These are phyloP conservation scores for Stictocephala bisonia DNA, from an alignment of 2,888 invertebrate genomes.

Conservation along the genomic window DNA sequence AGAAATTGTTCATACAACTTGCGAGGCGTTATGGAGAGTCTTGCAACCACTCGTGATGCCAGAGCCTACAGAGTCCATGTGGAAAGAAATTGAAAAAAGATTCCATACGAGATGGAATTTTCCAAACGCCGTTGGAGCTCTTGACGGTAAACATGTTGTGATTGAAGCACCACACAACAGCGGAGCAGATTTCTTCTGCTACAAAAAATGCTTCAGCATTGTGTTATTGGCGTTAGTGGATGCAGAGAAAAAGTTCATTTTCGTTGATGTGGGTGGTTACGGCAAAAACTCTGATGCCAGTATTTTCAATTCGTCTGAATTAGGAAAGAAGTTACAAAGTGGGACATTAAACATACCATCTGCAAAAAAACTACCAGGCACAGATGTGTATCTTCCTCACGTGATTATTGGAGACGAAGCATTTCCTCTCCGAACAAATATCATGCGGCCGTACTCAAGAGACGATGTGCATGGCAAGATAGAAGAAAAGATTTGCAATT, in stretches of 20 bases:
- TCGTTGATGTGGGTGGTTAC: conserved; percentile 43
- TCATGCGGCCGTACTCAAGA: conserved; percentile 51
- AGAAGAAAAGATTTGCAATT: conserved; percentile 40
- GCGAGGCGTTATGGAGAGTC: conserved; percentile 36
- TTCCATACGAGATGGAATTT: conserved; percentile 38
- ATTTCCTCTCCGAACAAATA: conserved; percentile 46
- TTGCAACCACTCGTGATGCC: conserved; percentile 37
- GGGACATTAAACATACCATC: conserved; percentile 53
- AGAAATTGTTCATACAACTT: conserved; percentile 42
- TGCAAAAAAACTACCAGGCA: conserved; percentile 54
- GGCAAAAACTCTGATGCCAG: conserved; percentile 42
- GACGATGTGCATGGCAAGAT: conserved; percentile 18
- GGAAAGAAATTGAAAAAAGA: conserved; percentile 32
- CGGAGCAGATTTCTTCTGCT: conserved; percentile 42
- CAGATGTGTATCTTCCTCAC: conserved; percentile 11
- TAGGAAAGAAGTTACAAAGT: conserved; percentile 12
- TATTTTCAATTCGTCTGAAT: conserved; percentile 36
- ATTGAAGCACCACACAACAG: conserved; percentile 42
- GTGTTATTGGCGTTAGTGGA: conserved; percentile 43
- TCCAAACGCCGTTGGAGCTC: conserved; percentile 42
- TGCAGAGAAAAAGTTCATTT: conserved; percentile 47
- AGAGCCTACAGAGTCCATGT: conserved; percentile 29
- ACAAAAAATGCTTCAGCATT: conserved; percentile 45
- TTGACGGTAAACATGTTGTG: conserved; percentile 44
- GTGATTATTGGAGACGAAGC: conserved; percentile 52